Conservation (phyloP, 2,888 invertebrate genomes). For the Pseudanteris insignis region DNA sequence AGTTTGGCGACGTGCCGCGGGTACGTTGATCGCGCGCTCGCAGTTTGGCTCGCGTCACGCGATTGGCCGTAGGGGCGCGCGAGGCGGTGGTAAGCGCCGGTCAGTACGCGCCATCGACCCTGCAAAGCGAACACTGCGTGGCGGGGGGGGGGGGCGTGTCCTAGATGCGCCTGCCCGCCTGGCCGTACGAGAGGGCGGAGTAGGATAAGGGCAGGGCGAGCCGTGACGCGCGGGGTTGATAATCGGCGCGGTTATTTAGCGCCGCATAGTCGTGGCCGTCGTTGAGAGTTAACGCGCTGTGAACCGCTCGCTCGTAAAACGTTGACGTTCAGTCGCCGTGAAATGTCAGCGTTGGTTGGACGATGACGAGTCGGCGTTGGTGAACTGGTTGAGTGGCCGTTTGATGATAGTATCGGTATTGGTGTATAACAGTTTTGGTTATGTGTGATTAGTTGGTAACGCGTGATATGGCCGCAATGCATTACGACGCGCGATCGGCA, state of each 20-base stretch:
- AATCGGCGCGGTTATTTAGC: constrained; percentile 15
- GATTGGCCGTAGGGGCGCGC: constrained; percentile 20
- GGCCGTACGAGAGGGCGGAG: constrained; percentile 24
- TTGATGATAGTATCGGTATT: not conserved
- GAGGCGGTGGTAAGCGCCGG: constrained; percentile 18
- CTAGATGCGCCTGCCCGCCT: constrained; percentile 32
- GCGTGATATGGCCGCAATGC: constrained; percentile 55
- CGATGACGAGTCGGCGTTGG: constrained; percentile 5
- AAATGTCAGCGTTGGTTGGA: no score
- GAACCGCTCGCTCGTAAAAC: no score
- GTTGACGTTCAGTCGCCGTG: no score
- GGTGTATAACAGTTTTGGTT: not conserved
- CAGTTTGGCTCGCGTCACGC: no score
- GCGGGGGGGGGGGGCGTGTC: constrained; percentile 37
- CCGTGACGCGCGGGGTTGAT: constrained; percentile 4
- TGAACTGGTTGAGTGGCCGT: no score
- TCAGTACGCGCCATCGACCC: constrained; percentile 20
- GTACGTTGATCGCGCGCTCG: constrained; percentile 17
- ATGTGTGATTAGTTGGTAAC: constrained; percentile 16
- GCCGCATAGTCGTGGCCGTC: constrained; percentile 8
- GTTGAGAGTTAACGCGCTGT: not conserved
- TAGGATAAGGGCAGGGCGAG: constrained; percentile 3
- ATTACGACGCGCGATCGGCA: constrained; percentile 58
- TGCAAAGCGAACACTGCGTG: no score
- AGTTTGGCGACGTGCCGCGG: constrained; percentile 18